A percentile compares a stretch with the other conserved stretches of the same genome.
Conservation (phyloP, 1,140 invertebrate species). For the Brachionus rubens region DNA sequence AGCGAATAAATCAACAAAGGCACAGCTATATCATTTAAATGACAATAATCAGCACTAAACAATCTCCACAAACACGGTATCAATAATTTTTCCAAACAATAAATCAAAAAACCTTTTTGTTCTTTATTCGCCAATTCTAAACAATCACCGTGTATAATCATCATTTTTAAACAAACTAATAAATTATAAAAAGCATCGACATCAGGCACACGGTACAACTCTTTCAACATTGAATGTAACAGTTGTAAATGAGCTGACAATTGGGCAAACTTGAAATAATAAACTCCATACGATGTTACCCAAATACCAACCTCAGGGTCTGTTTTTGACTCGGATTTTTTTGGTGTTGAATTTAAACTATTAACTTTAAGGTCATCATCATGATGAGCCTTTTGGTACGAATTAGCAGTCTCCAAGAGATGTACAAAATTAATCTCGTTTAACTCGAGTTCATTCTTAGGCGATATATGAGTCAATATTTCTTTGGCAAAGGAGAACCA, state of each 20-base stretch:
- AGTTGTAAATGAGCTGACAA: slow-evolving; percentile 24
- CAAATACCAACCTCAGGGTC: slow-evolving; percentile 44
- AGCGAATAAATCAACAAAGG: slow-evolving; percentile 89
- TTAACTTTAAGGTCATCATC: background rate
- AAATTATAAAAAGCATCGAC: slow-evolving; percentile 90
- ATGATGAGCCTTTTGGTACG: background rate
- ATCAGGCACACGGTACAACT: slow-evolving; percentile 72
- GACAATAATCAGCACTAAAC: slow-evolving; percentile 84
- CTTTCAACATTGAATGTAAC: slow-evolving; percentile 56
- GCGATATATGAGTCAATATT: slow-evolving; percentile 32
- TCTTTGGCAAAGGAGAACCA: slow-evolving; percentile 44
- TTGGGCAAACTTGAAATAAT: slow-evolving; percentile 37
- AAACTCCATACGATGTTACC: slow-evolving; percentile 44
- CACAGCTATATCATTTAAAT: slow-evolving; percentile 81
- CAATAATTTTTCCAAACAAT: slow-evolving; percentile 91
- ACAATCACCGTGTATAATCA: slow-evolving; percentile 88
- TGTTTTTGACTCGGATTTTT: slow-evolving; percentile 39
- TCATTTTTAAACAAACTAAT: slow-evolving; percentile 81
- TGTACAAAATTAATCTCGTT: slow-evolving; percentile 28
- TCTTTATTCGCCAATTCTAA: slow-evolving; percentile 80
- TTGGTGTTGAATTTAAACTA: slow-evolving; percentile 11
- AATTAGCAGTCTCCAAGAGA: background rate
- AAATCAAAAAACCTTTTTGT: slow-evolving; percentile 89
- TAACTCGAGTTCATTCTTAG: slow-evolving; percentile 40
- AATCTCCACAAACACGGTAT: slow-evolving; percentile 92